A percentile compares a stretch with the other conserved stretches of the same genome.
These are phyloP conservation scores for Bombus confusus DNA, from an alignment of 1,140 invertebrate species.

Conservation along the genomic window DNA sequence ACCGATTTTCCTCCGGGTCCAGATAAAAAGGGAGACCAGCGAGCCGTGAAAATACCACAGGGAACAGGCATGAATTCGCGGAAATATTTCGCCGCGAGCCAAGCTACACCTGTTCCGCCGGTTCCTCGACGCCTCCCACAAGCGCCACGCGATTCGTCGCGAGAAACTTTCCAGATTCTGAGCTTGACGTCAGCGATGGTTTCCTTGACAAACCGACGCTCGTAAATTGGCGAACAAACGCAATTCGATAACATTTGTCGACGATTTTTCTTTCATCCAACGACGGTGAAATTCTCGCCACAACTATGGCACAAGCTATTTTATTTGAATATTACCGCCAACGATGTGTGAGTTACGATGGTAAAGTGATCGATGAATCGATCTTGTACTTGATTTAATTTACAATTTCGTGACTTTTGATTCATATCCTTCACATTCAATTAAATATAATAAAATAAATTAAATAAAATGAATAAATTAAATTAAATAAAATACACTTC, in stretches of 20 bases:
- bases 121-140: slow-evolving; percentile 40
- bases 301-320: neutral
- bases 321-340: slow-evolving; percentile 15
- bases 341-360: neutral
- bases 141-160: slow-evolving; percentile 7
- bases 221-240: slow-evolving; percentile 45
- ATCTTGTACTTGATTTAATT: too few relatives aligned
- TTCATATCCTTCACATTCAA: too few relatives aligned
- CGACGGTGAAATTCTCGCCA: neutral
- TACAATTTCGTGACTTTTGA: too few relatives aligned
- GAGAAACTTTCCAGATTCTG: too few relatives aligned
- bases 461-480: too few relatives aligned
- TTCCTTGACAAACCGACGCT: slow-evolving; percentile 39
- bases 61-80: slow-evolving; percentile 56
- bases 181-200: neutral
- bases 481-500: too few relatives aligned
- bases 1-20: slow-evolving; percentile 32
- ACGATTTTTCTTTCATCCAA: slow-evolving; percentile 26
- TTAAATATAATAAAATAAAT: too few relatives aligned
- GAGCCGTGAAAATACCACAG: slow-evolving; percentile 61
- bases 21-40: slow-evolving; percentile 51
- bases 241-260: slow-evolving; percentile 29
- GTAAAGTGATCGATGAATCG: too few relatives aligned
- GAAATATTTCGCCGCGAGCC: slow-evolving; percentile 42
- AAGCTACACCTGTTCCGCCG: slow-evolving; percentile 55